Base-by-base conservation (phyloP, 2,113 vertebrate species). In the Epinephelus lanceolatus region DNA sequence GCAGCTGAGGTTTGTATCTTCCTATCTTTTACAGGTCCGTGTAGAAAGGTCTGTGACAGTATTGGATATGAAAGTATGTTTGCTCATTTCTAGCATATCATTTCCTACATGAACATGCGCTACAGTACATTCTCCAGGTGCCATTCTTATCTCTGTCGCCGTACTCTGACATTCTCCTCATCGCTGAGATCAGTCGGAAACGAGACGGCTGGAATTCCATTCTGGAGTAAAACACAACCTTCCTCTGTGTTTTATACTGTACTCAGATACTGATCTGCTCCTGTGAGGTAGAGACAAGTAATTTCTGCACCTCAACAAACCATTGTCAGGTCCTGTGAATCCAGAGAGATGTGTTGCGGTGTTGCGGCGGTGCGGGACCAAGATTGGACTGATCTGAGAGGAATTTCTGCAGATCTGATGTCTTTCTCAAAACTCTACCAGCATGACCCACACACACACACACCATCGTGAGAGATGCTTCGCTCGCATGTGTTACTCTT, bases 121-220 rank as follows among this genome's bases (percentile, higher is more conserved):
- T 25, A 19, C 30, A 56, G 67, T 49, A 42, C 92, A 93, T 93
- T 92, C 89, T 85, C 86, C 83, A 86, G 86, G 85, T 91, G 78
- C 87, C 90, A 66, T 87, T 93, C 89, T 80, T 93, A 94, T 94
- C 92, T 92, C 74, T 70, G 86, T 85, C n/a, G 21, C 62, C 21
- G 6, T 25, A 71, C 82, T 84, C 75, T 77, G 73, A 65, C 91
- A 89, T 92, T 94, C 85, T 84, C 70, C 66, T 82, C 86, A 71
- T 93, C 63, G 27, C 65, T 76, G 73, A 77, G 87, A 90, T 91
- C 86, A 80, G 70, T 81, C 40, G 5, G 80, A 84, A 80, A 71
- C 63, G 21, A 67, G 70, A 74, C 60, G 4, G 53, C 77, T 62
- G 78, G 80, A 93, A 93, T 93, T 89, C 79, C 80, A 72, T 51